These are phyloP conservation scores for Tridacna crocea DNA, from an alignment of 2,888 invertebrate species.

Conservation along the genomic window DNA sequence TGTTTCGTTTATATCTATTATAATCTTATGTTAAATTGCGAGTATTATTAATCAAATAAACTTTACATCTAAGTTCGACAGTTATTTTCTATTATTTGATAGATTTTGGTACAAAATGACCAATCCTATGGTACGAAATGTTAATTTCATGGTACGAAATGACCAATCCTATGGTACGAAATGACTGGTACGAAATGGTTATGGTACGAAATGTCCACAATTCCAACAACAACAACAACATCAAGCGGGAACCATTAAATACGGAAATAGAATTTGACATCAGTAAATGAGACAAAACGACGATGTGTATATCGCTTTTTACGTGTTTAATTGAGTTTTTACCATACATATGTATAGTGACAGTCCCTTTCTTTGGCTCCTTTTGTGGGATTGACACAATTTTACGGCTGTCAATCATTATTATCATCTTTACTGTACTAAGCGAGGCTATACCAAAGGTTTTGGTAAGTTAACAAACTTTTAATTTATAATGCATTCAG, in stretches of 20 bases:
- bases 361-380: conserved; percentile 75
- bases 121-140: no score
- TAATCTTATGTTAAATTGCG: no score
- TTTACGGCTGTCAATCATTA: conserved; percentile 70
- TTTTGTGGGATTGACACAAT: conserved; percentile 75
- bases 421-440: conserved; percentile 68
- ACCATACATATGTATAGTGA: conserved; percentile 74
- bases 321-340: conserved; percentile 71
- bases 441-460: conserved; percentile 68
- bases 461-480: conserved; percentile 61
- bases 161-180: no score
- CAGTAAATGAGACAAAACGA: conserved; percentile 38
- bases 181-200: no score
- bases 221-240: conserved; percentile 4
- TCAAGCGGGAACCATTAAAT: conserved; percentile 24
- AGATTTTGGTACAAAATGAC: no score
- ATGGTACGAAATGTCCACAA: no score
- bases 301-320: conserved; percentile 69
- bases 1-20: no score
- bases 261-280: conserved; percentile 39
- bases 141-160: no score
- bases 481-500: not conserved
- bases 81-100: no score
- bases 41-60: no score
- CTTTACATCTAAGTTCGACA: no score